Percentiles rank a stretch among this genome's conserved stretches.
Evolutionary conservation across 2,113 vertebrate species (phyloP).

Genomic region (Anolis sagrei): DNA sequence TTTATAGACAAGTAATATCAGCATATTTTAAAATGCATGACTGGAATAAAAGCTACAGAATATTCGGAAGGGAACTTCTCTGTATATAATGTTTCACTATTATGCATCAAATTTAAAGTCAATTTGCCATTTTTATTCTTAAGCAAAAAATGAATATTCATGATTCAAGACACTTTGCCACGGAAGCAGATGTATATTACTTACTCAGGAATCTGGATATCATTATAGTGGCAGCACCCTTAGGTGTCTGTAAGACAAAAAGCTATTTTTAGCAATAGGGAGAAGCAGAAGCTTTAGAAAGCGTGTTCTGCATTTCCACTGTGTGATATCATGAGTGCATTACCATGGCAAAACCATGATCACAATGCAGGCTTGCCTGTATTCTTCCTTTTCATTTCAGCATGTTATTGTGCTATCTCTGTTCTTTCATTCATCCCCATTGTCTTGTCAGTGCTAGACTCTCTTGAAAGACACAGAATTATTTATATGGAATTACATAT

Average conservation of each 20-base stretch:
- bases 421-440: too few species aligned
- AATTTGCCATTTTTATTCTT: not conserved
- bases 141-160: not conserved
- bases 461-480: too few species aligned
- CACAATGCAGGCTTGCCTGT: too few species aligned
- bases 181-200: not conserved
- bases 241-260: not conserved
- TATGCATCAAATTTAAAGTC: not conserved
- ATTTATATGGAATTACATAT: too few species aligned
- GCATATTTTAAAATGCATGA: not conserved
- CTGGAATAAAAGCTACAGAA: not conserved
- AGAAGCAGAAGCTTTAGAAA: not conserved
- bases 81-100: not conserved
- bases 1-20: not conserved
- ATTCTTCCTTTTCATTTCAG: too few species aligned
- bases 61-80: not conserved
- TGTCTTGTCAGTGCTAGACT: too few species aligned
- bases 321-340: too few species aligned
- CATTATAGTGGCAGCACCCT: not conserved
- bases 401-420: too few species aligned
- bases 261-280: not conserved
- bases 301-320: not conserved
- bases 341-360: too few species aligned
- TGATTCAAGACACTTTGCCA: not conserved
- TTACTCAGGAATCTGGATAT: not conserved